These are phyloP conservation scores for Aldabrachelys gigantea DNA, from an alignment of 2,113 vertebrate species.

Conservation along the genomic window DNA sequence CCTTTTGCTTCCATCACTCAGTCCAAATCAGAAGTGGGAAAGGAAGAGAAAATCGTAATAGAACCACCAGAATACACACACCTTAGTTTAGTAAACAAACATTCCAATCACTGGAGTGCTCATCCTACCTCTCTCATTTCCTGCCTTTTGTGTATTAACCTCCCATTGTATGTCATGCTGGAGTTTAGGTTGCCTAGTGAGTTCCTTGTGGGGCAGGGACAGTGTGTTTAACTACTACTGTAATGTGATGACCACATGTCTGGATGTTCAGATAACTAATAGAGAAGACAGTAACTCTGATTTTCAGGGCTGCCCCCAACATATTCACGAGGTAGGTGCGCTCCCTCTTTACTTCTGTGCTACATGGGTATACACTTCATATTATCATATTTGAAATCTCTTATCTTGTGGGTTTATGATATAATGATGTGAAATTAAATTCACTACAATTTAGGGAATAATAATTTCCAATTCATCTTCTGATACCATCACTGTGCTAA, in stretches of 20 bases:
- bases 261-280: neutral
- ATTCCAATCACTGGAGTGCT: neutral
- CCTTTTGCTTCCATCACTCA: neutral
- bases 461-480: neutral
- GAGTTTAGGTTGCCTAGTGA: neutral
- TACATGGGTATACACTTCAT: neutral
- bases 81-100: neutral
- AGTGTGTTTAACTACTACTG: neutral
- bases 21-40: neutral
- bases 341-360: neutral
- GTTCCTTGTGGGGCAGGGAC: neutral
- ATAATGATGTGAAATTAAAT: neutral
- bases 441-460: neutral
- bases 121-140: neutral
- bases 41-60: neutral
- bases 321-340: neutral
- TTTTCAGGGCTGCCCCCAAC: neutral
- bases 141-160: neutral
- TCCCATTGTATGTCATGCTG: neutral
- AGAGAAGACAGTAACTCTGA: neutral
- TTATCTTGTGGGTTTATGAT: neutral
- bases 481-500: neutral
- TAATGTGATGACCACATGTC: neutral
- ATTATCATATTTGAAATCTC: neutral
- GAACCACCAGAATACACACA: neutral